These are phyloP conservation scores for Microplitis demolitor DNA, from an alignment of 1,140 invertebrate genomes.

Conservation along the genomic window DNA sequence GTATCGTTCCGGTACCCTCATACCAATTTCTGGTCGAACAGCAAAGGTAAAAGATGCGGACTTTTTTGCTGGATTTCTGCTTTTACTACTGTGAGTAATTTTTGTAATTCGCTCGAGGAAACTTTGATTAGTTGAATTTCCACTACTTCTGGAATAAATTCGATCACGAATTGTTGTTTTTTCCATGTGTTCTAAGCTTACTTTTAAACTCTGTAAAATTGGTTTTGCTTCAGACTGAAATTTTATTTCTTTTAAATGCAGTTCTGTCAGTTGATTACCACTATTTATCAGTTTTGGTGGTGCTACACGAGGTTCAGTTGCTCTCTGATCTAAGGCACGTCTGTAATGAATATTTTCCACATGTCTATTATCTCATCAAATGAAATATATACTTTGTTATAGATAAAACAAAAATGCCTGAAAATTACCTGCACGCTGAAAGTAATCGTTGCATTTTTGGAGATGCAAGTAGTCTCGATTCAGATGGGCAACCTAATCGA, in stretches of 20 bases:
- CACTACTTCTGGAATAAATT: slow-evolving; percentile 42
- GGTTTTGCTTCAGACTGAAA: slow-evolving; percentile 54
- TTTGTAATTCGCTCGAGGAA: slow-evolving; percentile 54
- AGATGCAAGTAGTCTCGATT: slow-evolving; percentile 53
- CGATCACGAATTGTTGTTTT: slow-evolving; percentile 54
- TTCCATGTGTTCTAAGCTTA: slow-evolving; percentile 54
- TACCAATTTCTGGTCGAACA: slow-evolving; percentile 54
- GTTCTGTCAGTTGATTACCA: slow-evolving; percentile 49
- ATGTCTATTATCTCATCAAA: background rate
- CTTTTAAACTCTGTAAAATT: slow-evolving; percentile 54
- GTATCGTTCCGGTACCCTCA: slow-evolving; percentile 54
- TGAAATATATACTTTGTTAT: background rate
- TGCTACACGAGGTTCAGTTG: slow-evolving; percentile 54
- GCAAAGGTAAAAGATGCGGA: slow-evolving; percentile 58
- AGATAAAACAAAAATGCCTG: background rate
- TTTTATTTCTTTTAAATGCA: slow-evolving; percentile 55
- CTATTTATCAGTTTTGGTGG: slow-evolving; percentile 46
- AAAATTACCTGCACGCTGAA: slow-evolving; percentile 55
- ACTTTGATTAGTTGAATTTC: slow-evolving; percentile 37
- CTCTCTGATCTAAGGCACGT: slow-evolving; percentile 56
- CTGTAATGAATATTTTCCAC: slow-evolving; percentile 36
- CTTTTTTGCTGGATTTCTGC: slow-evolving; percentile 56
- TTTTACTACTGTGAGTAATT: slow-evolving; percentile 53
- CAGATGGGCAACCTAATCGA: slow-evolving; percentile 53
- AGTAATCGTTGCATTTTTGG: slow-evolving; percentile 57